Percentiles rank a stretch among this genome's conserved stretches.
These are phyloP conservation scores for Archilochus colubris DNA, from an alignment of 2,113 vertebrate genomes.

Conservation along the genomic window DNA sequence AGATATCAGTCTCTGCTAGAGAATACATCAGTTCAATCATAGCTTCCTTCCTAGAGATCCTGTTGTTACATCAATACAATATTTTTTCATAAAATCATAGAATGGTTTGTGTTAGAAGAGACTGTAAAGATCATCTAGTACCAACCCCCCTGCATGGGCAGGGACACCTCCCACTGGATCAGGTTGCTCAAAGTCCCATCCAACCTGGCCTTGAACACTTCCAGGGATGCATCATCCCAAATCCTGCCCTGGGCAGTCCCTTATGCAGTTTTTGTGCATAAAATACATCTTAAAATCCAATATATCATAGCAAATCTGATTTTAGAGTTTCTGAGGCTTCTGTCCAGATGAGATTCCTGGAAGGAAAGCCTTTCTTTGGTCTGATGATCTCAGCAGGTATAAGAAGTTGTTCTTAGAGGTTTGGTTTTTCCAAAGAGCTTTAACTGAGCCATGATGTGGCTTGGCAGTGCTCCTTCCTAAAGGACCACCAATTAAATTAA, in stretches of 20 bases:
- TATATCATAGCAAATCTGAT: background rate
- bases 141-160: no score
- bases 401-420: background rate
- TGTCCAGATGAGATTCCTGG: background rate
- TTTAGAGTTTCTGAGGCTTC: slow-evolving; percentile 7
- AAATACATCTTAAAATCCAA: background rate
- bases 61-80: background rate
- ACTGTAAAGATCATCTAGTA: no score
- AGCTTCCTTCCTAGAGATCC: background rate
- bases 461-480: background rate
- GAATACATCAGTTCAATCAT: background rate
- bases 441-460: background rate
- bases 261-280: background rate
- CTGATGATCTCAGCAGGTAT: background rate
- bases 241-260: no score
- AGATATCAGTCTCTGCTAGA: background rate
- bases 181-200: no score
- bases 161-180: no score
- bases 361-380: slow-evolving; percentile 2
- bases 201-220: no score
- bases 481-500: background rate
- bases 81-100: background rate
- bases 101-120: no score
- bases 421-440: background rate
- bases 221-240: no score